These are phyloP conservation scores for Nomada ferruginata DNA, from an alignment of 2,888 invertebrate genomes.

Conservation along the genomic window DNA sequence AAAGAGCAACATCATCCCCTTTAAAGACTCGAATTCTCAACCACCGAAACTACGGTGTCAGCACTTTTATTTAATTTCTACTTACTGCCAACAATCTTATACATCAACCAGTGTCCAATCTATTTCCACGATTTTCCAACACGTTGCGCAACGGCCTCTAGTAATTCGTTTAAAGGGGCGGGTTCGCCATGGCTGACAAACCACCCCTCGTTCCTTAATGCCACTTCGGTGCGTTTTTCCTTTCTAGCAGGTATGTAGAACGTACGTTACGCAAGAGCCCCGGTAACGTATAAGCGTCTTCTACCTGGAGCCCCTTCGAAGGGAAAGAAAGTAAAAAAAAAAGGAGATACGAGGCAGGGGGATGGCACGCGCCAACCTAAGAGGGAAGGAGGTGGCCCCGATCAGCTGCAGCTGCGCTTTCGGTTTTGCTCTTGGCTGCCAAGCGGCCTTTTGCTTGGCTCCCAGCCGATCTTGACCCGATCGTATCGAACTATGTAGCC, in stretches of 20 bases:
- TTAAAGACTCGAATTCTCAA: too few relatives aligned
- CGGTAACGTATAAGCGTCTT: conserved; percentile 73
- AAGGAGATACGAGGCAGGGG: conserved; percentile 60
- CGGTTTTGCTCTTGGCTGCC: conserved; percentile 70
- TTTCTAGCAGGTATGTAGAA: conserved; percentile 67
- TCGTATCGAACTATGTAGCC: conserved; percentile 70
- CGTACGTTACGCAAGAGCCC: conserved; percentile 76
- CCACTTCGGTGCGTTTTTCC: conserved; percentile 24
- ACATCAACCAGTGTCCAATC: not conserved
- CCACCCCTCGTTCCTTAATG: not conserved
- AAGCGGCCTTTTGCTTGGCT: conserved; percentile 67
- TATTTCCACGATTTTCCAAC: not conserved
- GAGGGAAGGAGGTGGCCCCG: conserved; percentile 67
- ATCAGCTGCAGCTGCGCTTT: conserved; percentile 72
- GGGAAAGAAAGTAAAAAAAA: conserved; percentile 53
- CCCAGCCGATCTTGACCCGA: conserved; percentile 75
- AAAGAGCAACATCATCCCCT: too few relatives aligned
- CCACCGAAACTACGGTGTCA: not conserved
- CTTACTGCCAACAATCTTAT: not conserved
- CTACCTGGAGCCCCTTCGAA: conserved; percentile 72
- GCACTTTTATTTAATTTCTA: not conserved
- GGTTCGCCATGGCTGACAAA: conserved; percentile 17
- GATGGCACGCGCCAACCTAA: conserved; percentile 75
- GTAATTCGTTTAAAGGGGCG: conserved; percentile 15
- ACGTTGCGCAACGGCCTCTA: not conserved